phyloP scores from a whole-genome alignment of 2,888 invertebrate genomes.

The Hesperia comma region DNA sequence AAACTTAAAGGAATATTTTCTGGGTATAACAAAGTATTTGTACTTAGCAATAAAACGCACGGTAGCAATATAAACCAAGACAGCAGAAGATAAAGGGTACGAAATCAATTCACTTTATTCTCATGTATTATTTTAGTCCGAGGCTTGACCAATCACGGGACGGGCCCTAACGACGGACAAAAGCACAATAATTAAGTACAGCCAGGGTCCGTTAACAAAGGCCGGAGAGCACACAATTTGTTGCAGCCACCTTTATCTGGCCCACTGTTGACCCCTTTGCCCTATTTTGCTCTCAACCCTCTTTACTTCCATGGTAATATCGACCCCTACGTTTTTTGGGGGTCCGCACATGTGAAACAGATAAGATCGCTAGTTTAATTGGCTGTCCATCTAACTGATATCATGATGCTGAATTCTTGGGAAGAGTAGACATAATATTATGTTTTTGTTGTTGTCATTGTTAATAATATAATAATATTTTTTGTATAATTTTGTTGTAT shows the following conservation, averaged over 20 bases:
- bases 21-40: not conserved
- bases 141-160: slow-evolving; percentile 66
- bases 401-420: too few relatives aligned
- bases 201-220: slow-evolving; percentile 77
- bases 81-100: slow-evolving; percentile 36
- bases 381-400: too few relatives aligned
- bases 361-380: too few relatives aligned
- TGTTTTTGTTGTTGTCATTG: too few relatives aligned
- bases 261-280: slow-evolving; percentile 81
- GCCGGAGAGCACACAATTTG: slow-evolving; percentile 77
- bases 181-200: slow-evolving; percentile 83
- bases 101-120: slow-evolving; percentile 43
- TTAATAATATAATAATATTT: too few relatives aligned
- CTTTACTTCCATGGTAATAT: slow-evolving; percentile 49
- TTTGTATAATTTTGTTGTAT: too few relatives aligned
- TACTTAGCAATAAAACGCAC: slow-evolving; percentile 34
- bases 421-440: too few relatives aligned
- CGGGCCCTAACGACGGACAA: slow-evolving; percentile 69
- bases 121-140: slow-evolving; percentile 57
- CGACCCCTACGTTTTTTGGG: slow-evolving; percentile 38
- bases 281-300: slow-evolving; percentile 74
- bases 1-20: not conserved
- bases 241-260: slow-evolving; percentile 82
- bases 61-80: slow-evolving; percentile 25
- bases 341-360: not conserved